Base-by-base conservation (phyloP, 2,888 invertebrate genomes). In the Leptarthrus brevirostris region DNA sequence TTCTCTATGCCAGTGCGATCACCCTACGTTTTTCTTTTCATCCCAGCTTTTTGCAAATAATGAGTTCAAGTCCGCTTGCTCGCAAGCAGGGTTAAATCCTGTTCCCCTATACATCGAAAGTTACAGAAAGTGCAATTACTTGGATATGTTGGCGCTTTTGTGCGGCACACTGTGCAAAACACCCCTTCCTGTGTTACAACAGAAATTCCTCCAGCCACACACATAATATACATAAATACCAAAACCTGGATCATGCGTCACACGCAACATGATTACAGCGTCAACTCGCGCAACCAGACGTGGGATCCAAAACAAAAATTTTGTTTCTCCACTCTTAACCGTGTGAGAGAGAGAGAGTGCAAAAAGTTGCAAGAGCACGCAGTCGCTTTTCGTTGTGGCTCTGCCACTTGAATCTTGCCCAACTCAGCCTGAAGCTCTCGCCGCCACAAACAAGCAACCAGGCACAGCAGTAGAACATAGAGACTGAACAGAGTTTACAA, bases 11-110 rank as follows among this genome's bases (percentile, higher is more conserved):
- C n/a, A n/a, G n/a, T n/a, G n/a, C n/a, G n/a, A n/a, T n/a, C n/a
- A n/a, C n/a, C n/a, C n/a, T n/a, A n/a, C n/a, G n/a, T n/a, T 40
- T 12, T 40, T 58, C 36, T 58, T 36, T 18, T 12, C 36, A 16
- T 34, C 34, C 44, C 10, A 40, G 12, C 40, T 64, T 64, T 6
- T 12, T n/a, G 14, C 10, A 3, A 64, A 64, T 64, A 64, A 64
- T 44, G 44, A 64, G 44, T 47, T 44, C 64, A 64, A 64, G 64
- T 64, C 64, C 61, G 40, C 61, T 61, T 40, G 40, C n/a, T 61
- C 61, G 40, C n/a, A n/a, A 61, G 22, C 40, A 44, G 58, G 58
- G 36, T n/a, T 58, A 20, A 58, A 2, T 53, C 14, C 54, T 14
- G 30, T 56, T 24, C 34, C 20, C 58, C 20, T 16, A 58, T 36